Percentiles rank a stretch among this genome's conserved stretches.
Conservation (phyloP, 2,888 invertebrate genomes). For the Thecocarcelia acutangulata region DNA sequence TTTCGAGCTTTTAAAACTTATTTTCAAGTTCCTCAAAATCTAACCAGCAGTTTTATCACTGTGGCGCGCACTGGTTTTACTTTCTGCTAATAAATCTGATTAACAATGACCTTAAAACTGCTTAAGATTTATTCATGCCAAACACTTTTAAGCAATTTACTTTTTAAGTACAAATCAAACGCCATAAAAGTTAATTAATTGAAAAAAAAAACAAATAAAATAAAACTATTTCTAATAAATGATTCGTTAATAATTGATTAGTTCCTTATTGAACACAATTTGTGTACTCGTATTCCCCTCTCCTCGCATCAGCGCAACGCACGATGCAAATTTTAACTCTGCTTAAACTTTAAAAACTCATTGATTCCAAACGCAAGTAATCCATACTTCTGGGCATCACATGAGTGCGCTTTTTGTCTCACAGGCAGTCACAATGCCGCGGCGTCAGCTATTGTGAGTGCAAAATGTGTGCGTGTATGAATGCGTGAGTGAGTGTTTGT, state of each 20-base stretch:
- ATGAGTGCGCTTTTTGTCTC: conserved; percentile 15
- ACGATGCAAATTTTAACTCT: background rate
- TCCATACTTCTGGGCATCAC: background rate
- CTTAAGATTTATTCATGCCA: conserved; percentile 63
- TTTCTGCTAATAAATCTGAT: background rate
- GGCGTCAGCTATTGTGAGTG: no score
- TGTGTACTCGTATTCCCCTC: background rate
- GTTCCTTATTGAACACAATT: conserved; percentile 52
- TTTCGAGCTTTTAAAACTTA: no score
- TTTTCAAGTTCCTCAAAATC: no score
- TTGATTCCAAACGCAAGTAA: conserved; percentile 6
- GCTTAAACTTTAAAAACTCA: conserved; percentile 22
- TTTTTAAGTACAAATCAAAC: conserved; percentile 36
- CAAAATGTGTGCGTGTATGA: no score
- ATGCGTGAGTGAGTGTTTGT: background rate
- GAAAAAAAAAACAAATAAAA: background rate
- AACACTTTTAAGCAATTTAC: conserved; percentile 38
- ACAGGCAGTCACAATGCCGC: background rate
- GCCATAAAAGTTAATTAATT: conserved; percentile 42
- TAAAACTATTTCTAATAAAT: background rate
- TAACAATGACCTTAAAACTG: conserved; percentile 50
- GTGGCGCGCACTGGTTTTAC: background rate
- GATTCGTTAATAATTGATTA: conserved; percentile 44
- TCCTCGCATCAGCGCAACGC: background rate
- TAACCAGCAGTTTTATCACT: background rate